A percentile compares a stretch with the other conserved stretches of the same genome.
These are phyloP conservation scores for Amblyopsis hoosieri DNA, from an alignment of 2,797 vertebrate genomes.

Conservation along the genomic window DNA sequence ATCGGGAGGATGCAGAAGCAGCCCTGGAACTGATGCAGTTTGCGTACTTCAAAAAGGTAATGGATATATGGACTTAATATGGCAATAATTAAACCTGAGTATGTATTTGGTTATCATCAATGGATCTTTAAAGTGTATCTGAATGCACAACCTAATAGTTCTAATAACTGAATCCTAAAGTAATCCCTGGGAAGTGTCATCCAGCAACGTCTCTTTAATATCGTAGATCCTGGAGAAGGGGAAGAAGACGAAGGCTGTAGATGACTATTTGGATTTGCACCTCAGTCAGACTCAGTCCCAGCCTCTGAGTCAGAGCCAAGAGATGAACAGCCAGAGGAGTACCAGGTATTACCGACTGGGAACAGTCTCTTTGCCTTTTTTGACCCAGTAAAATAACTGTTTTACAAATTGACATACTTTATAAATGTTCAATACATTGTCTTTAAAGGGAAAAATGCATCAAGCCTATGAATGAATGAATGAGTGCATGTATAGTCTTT, in stretches of 20 bases:
- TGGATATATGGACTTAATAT: neutral
- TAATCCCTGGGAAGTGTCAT: neutral
- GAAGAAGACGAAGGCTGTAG: slow-evolving; percentile 46
- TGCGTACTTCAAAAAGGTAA: slow-evolving; percentile 63
- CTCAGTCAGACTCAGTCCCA: slow-evolving; percentile 22
- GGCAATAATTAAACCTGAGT: neutral
- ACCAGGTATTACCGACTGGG: slow-evolving; percentile 30
- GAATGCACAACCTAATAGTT: neutral
- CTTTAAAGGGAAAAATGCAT: no score
- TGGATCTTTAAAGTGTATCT: no score
- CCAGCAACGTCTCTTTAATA: neutral
- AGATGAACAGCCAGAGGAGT: slow-evolving; percentile 49
- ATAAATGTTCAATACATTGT: no score
- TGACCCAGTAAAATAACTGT: no score
- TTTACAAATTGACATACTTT: no score
- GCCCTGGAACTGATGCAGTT: slow-evolving; percentile 70
- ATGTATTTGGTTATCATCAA: neutral
- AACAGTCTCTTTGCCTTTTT: no score
- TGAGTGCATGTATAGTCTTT: no score
- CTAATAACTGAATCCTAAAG: neutral
- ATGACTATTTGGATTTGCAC: slow-evolving; percentile 40
- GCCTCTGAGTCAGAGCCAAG: slow-evolving; percentile 36
- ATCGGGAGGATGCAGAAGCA: slow-evolving; percentile 83
- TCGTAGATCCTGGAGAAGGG: slow-evolving; percentile 62
- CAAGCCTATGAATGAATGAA: no score